Evolutionary conservation across 2,888 invertebrate genomes (phyloP).

Genomic region (Drosophila phalerata): DNA sequence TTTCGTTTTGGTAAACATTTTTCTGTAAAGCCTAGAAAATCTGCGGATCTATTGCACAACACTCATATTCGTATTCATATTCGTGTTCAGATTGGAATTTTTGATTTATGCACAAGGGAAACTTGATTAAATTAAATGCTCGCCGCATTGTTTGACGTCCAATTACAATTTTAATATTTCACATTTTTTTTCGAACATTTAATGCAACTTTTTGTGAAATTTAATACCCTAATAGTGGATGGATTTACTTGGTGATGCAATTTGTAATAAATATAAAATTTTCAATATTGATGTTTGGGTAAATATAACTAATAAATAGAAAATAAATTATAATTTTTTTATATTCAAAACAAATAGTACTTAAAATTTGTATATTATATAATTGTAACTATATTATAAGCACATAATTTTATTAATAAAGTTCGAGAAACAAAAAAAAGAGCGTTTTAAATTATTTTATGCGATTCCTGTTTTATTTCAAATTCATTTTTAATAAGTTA

Average conservation of each 20-base stretch:
- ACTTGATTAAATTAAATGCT: slow-evolving; percentile 62
- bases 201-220: not conserved
- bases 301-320: no score
- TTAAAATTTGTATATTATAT: no score
- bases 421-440: no score
- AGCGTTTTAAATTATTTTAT: no score
- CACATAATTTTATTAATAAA: no score
- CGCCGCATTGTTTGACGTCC: slow-evolving; percentile 47
- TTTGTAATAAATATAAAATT: no score
- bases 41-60: not conserved
- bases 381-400: no score
- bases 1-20: not conserved
- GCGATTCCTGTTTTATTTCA: no score
- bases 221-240: not conserved
- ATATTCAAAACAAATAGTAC: no score
- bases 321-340: not conserved
- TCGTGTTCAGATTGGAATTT: slow-evolving; percentile 27
- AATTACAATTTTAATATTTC: slow-evolving; percentile 35
- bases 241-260: no score
- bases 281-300: no score
- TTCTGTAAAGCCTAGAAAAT: not conserved
- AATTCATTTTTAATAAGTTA: no score
- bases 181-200: not conserved
- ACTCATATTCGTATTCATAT: not conserved
- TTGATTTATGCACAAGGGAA: slow-evolving; percentile 51